Base-by-base conservation (phyloP, 2,888 invertebrate species). In the Mactromeris polynyma region DNA sequence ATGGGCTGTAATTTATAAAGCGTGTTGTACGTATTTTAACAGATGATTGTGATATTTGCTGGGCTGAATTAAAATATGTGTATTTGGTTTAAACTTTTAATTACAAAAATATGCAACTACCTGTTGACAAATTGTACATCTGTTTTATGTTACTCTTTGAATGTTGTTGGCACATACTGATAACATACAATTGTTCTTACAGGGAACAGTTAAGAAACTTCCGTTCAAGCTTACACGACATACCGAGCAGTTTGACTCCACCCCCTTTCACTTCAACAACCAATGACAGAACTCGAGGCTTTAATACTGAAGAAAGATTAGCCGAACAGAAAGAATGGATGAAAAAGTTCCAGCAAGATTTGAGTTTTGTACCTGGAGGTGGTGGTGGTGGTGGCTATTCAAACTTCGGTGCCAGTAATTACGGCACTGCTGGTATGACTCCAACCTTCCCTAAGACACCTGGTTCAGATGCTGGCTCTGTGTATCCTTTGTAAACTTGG, bases 281-380 rank as follows among this genome's bases (percentile, higher is more conserved):
- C 73, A 88, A 88, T 80, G 87, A 87, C 14, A 46, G 83, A 64
- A 73, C 36, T 33, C 81, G 80, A 78, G 89, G 86, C 33, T 88
- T 90, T 46, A 93, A 94, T n/a, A 93, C 94, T n/a, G 93, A 95
- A 46, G 94, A 94, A n/a, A 90, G 93, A 88, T 91, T 96, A 31
- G 90, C 93, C 4, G 95, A 95, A 86, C 95, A 95, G 90, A 94
- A 94, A 84, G 94, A 95, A 42, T 96, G 96, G 96, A 89, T 96
- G 82, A 92, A 93, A 40, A 93, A 92, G 78, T 95, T 95, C 84
- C 94, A 94, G 69, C 94, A 94, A 40, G 94, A 94, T 46, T 82
- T 93, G 40, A 94, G 93, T 88, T 93, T 94, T 77, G 93, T 93
- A 21, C 89, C 91, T 0, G 92, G 93, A 14, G 89, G 84, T 6